These are phyloP conservation scores for Lepetodrilus schrolli DNA, from an alignment of 2,888 invertebrate species.

Conservation along the genomic window DNA sequence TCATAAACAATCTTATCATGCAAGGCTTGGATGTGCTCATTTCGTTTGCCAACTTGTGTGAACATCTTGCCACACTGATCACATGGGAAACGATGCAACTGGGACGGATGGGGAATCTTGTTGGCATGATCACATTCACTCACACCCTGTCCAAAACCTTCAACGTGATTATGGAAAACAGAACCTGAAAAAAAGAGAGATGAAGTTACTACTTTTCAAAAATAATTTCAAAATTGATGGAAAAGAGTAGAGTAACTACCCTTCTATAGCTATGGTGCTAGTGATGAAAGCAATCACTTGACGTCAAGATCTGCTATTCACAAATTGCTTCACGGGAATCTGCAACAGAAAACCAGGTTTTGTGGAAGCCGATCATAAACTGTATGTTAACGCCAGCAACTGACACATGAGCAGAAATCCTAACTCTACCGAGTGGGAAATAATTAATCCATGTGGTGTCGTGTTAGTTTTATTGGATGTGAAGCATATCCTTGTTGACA, in stretches of 20 bases:
- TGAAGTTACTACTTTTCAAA: too few relatives aligned
- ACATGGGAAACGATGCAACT: background rate
- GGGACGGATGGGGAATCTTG: background rate
- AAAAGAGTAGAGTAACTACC: too few relatives aligned
- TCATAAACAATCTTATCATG: background rate
- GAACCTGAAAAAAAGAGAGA: too few relatives aligned
- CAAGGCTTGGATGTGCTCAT: background rate
- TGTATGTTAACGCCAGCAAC: background rate
- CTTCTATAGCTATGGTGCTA: too few relatives aligned
- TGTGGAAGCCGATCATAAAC: too few relatives aligned
- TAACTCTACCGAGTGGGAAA: too few relatives aligned
- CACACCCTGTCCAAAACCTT: background rate
- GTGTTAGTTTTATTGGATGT: background rate
- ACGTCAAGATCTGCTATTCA: too few relatives aligned
- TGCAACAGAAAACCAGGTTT: too few relatives aligned
- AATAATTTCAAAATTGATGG: too few relatives aligned
- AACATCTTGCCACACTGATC: background rate
- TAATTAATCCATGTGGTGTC: background rate
- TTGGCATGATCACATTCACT: background rate
- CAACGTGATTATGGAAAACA: too few relatives aligned
- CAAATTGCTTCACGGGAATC: too few relatives aligned
- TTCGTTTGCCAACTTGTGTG: background rate
- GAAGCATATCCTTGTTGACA: background rate
- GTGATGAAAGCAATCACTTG: too few relatives aligned
- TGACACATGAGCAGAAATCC: background rate